phyloP scores from a whole-genome alignment of 2,888 invertebrate species.

The Furcula furcula region DNA sequence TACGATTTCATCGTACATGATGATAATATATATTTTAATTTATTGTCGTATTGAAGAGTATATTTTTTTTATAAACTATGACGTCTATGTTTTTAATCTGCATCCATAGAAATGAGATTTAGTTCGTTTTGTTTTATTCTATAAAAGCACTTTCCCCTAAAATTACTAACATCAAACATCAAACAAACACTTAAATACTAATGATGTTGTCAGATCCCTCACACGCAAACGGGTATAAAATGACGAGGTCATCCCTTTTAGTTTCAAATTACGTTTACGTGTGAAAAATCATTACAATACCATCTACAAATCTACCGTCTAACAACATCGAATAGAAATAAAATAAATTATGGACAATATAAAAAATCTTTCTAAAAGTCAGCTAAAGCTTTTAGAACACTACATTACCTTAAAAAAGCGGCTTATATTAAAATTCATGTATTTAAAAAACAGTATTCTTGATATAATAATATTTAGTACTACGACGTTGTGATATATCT shows the following conservation, averaged over 20 bases:
- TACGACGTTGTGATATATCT: conserved; percentile 22
- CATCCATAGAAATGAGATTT: conserved; percentile 35
- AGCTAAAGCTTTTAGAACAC: conserved; percentile 67
- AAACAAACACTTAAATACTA: conserved; percentile 55
- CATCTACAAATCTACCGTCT: conserved; percentile 33
- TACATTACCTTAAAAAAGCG: conserved; percentile 52
- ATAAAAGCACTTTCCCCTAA: conserved; percentile 76
- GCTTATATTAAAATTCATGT: conserved; percentile 40
- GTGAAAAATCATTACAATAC: conserved; percentile 8
- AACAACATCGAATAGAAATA: conserved; percentile 44
- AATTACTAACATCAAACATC: conserved; percentile 74
- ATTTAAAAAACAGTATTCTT: conserved; percentile 18
- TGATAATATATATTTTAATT: conserved; percentile 7
- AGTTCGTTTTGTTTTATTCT: conserved; percentile 49
- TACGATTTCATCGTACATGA: conserved; percentile 21
- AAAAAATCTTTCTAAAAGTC: conserved; percentile 57
- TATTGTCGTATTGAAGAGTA: conserved; percentile 28
- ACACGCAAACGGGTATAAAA: conserved; percentile 2
- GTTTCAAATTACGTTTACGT: conserved; percentile 3
- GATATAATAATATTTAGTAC: conserved; percentile 23
- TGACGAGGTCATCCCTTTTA: background rate
- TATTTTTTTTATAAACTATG: conserved; percentile 18
- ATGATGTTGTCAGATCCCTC: conserved; percentile 5
- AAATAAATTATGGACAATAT: conserved; percentile 39
- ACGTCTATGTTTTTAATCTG: conserved; percentile 27